These are phyloP conservation scores for Ochropleura leucogaster DNA, from an alignment of 2,888 invertebrate species.

Conservation along the genomic window DNA sequence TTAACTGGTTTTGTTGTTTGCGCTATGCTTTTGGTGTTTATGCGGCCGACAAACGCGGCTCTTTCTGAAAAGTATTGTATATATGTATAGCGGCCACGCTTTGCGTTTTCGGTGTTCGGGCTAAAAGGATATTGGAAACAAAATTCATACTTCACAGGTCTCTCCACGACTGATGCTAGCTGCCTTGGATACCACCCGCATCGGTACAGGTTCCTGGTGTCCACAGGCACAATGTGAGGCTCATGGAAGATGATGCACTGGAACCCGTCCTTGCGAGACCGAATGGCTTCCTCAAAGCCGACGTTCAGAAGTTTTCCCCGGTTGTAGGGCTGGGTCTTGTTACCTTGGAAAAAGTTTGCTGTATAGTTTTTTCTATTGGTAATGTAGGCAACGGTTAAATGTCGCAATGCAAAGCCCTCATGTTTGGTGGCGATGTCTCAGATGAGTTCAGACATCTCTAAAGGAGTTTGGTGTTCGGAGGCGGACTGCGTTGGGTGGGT, in stretches of 20 bases:
- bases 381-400: no score
- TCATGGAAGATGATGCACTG: conserved; percentile 98
- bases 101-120: neutral
- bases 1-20: no score
- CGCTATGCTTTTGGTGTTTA: neutral
- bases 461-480: no score
- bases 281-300: conserved; percentile 95
- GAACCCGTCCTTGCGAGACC: conserved; percentile 86
- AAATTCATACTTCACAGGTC: conserved; percentile 65
- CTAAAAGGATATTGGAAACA: neutral
- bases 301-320: conserved; percentile 97
- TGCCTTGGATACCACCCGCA: conserved; percentile 96
- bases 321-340: conserved; percentile 63
- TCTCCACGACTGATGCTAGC: conserved; percentile 95
- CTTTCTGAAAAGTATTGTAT: no score
- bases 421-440: no score
- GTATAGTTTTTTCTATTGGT: neutral
- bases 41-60: no score
- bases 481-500: no score
- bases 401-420: no score
- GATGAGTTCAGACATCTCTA: no score
- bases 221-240: conserved; percentile 96
- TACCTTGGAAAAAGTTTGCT: conserved; percentile 49
- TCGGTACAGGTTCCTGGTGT: conserved; percentile 96
- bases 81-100: no score